Conservation (phyloP, 2,888 invertebrate genomes). For the Metallyticus violacea region DNA sequence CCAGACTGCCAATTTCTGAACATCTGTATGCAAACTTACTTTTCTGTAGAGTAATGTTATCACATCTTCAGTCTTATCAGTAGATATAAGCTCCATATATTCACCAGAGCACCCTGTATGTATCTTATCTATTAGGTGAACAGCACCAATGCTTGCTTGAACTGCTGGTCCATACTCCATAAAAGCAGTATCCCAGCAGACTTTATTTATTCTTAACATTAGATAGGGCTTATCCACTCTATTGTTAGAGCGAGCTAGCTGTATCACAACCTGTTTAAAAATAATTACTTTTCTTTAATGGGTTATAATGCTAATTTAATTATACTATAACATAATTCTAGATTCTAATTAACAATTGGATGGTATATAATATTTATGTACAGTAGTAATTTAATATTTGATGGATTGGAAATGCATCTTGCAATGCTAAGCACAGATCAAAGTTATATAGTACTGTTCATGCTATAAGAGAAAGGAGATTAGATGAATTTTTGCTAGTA, state of each 20-base stretch:
- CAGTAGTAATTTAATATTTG: no score
- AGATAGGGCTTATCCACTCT: constrained; percentile 70
- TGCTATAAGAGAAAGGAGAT: no score
- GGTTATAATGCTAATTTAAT: no score
- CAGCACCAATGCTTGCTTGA: constrained; percentile 64
- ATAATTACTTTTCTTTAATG: no score
- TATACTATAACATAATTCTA: no score
- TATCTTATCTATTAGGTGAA: constrained; percentile 70
- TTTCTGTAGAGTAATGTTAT: constrained; percentile 73
- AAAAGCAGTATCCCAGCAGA: constrained; percentile 70
- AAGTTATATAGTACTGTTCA: no score
- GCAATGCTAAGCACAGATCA: no score
- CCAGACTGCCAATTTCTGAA: no score
- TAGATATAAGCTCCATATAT: constrained; percentile 71
- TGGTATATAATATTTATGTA: no score
- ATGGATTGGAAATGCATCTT: no score
- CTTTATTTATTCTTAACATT: constrained; percentile 64
- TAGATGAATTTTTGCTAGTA: no score
- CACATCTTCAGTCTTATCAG: constrained; percentile 59
- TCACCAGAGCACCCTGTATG: constrained; percentile 72
- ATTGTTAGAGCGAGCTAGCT: constrained; percentile 62
- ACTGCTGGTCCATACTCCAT: constrained; percentile 77
- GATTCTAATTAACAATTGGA: no score
- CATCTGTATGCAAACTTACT: constrained; percentile 47
- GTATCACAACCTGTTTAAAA: constrained; percentile 57